phyloP scores from a whole-genome alignment of 2,888 invertebrate species.

The Furcula furcula region DNA sequence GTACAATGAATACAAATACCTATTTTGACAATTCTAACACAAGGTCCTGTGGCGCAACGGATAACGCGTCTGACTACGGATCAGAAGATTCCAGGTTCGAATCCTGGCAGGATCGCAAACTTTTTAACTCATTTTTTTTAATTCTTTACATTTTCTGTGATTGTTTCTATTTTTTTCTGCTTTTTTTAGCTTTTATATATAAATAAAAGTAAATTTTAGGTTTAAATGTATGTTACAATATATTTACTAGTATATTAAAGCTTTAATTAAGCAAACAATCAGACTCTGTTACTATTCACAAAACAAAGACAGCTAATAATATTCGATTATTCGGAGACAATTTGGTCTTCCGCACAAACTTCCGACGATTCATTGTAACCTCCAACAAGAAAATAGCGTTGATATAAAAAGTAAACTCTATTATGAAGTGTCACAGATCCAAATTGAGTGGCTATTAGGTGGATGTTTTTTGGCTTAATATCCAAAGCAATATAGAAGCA shows the following conservation, averaged over 20 bases:
- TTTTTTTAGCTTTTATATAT: not conserved
- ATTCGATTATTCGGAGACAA: slow-evolving; percentile 66
- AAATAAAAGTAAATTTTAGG: too few relatives aligned
- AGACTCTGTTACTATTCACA: slow-evolving; percentile 49
- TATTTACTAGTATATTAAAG: too few relatives aligned
- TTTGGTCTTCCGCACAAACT: slow-evolving; percentile 49
- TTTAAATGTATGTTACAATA: too few relatives aligned
- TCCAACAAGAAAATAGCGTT: slow-evolving; percentile 10
- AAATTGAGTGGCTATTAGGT: slow-evolving; percentile 20
- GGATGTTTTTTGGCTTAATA: too few relatives aligned
- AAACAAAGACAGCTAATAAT: slow-evolving; percentile 68
- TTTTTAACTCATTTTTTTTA: not conserved
- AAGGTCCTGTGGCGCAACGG: slow-evolving; percentile 83
- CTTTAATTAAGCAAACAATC: too few relatives aligned
- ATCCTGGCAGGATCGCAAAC: slow-evolving; percentile 78
- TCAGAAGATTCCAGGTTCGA: slow-evolving; percentile 87
- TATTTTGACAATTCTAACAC: fast-evolving
- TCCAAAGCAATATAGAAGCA: too few relatives aligned
- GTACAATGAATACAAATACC: not conserved
- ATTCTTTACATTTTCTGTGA: not conserved
- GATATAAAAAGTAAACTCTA: slow-evolving; percentile 17
- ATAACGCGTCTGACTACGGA: slow-evolving; percentile 88
- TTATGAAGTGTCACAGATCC: slow-evolving; percentile 15
- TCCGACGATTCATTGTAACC: slow-evolving; percentile 39
- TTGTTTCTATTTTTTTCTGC: not conserved